Base-by-base conservation (phyloP, 2,888 invertebrate genomes). In the Eilema sororculum region DNA sequence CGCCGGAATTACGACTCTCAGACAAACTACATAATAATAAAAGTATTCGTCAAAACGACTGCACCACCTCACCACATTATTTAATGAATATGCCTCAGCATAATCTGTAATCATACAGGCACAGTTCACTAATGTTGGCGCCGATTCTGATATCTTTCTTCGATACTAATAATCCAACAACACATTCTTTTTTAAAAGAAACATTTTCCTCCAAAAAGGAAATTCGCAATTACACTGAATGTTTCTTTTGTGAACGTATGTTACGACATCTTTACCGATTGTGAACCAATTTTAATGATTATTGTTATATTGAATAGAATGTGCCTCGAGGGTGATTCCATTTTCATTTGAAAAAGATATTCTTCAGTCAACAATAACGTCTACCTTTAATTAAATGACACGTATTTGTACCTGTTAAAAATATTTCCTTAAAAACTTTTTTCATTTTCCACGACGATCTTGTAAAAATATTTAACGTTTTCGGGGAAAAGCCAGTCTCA, bases 21-120 rank as follows among this genome's bases (percentile, higher is more conserved):
- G 22, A 12, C n/a, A 57, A 62, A 68, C 69, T 69, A 61, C 69
- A 41, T 62, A 22, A 62, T 69, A 56, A 59, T 69, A 65, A 69
- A 66, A 69, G 28, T 62, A 61, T 66, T 57, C 57, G 10, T 65
- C 61, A 61, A 65, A 69, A 57, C 20, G 24, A 37, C 57, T 69
- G 57, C 65, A 66, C 22, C 30, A 41, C 25, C n/a, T 25, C 52
- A n/a, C 33, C 24, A 37, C 64, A 59, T n/a, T 33, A 33, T 69
- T 56, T 61, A 56, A 62, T 62, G 66, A 66, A 59, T 52, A 70
- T 56, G 37, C 25, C 63, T 72, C 58, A 71, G 65, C 68, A 67
- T 68, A 81, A 79, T 77, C 76, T 65, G 37, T 65, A 61, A 62
- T 69, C 70, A 73, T 75, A 72, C 25, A 33, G 52, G 16, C 33